These are phyloP conservation scores for Vanessa tameamea DNA, from an alignment of 1,140 invertebrate species.

Conservation along the genomic window DNA sequence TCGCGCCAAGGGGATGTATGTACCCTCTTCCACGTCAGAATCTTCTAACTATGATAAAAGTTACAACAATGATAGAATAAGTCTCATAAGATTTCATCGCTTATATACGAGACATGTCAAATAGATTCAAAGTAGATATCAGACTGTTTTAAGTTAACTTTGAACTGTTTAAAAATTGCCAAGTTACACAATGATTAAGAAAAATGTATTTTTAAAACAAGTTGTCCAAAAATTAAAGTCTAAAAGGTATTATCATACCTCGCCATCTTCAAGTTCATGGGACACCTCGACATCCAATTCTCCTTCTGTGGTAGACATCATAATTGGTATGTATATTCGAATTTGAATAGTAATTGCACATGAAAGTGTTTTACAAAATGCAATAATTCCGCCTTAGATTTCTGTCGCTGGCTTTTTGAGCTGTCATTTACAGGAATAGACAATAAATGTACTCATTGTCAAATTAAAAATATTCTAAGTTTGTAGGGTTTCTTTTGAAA, in stretches of 20 bases:
- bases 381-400: slow-evolving; percentile 58
- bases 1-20: slow-evolving; percentile 67
- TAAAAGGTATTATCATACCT: slow-evolving; percentile 52
- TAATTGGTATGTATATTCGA: slow-evolving; percentile 47
- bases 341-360: slow-evolving; percentile 55
- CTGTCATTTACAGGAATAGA: slow-evolving; percentile 27
- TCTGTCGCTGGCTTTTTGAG: slow-evolving; percentile 46
- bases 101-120: background rate
- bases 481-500: too few relatives aligned
- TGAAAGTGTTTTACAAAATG: slow-evolving; percentile 62
- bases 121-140: background rate
- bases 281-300: slow-evolving; percentile 70
- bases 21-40: slow-evolving; percentile 75
- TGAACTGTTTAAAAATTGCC: background rate
- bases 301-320: slow-evolving; percentile 77
- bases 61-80: slow-evolving; percentile 1
- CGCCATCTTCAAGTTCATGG: slow-evolving; percentile 71
- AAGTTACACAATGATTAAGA: slow-evolving; percentile 8
- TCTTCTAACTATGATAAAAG: slow-evolving; percentile 65
- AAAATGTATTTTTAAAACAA: slow-evolving; percentile 20
- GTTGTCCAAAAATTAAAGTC: slow-evolving; percentile 15
- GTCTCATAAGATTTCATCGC: background rate
- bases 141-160: background rate
- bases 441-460: slow-evolving; percentile 7
- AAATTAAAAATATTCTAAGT: background rate